Evolutionary conservation across 2,888 invertebrate genomes (phyloP), one percentile per base, ranked within the genome.

Genomic region (Eulithis prunata): DNA sequence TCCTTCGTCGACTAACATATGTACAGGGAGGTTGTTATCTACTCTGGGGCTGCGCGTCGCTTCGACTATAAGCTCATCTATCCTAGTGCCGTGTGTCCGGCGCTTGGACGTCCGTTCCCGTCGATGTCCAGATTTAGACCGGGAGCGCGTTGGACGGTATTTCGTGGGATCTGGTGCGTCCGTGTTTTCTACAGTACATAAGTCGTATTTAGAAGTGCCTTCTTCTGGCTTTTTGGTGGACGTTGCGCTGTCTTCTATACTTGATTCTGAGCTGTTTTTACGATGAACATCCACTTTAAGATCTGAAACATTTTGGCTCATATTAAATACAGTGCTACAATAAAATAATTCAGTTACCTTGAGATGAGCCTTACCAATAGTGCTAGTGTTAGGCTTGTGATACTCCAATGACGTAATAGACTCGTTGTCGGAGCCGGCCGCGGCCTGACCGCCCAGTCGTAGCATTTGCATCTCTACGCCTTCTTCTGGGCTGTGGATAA

Each of bases 251-350:
- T 95, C 95, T 71, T 96, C 96, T 82, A 97, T 96, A 75, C 97
- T 97, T 71, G 97, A 97, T 86, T 97, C 97, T 0, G 97, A 97
- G 80, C 97, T 97, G 85, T 97, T 97, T 85, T 97, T 98, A 66
- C 98, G 95, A 90, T 98, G 98, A 62, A 98, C 98, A 89, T 98
- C 98, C 66, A 97, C 98, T 94, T 98, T 97, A 76, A 98, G 94
- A 94, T 98, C 98, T 96, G 86, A 10, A 89, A 91, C 72, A 75
- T 4, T 41, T 41, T 0, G 5, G 38, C 6, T 38, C 1, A 5
- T 38, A 38, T 38, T 38, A 7, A 38, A 5, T 21, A 21, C 38
- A 7, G 3, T 3, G 38, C 5, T 38, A 38, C 8, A 3, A 41
- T 10, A 7, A 41, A 41, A 41, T 41, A 41, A 10, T 41, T 32